Base-by-base conservation (phyloP, 2,888 invertebrate genomes). In the Shargacucullia verbasci region DNA sequence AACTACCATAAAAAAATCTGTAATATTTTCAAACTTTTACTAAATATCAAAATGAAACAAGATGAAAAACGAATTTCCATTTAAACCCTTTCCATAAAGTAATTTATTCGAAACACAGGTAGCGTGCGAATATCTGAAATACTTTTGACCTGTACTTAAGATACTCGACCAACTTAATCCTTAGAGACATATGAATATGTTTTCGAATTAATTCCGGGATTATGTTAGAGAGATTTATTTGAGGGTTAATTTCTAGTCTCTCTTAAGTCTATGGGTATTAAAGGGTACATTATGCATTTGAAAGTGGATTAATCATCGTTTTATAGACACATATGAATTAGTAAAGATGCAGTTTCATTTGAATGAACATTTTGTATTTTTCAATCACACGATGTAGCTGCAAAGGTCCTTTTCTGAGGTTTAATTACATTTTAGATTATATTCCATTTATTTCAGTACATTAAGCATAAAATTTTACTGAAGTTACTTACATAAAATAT, bases 191-290 rank as follows among this genome's bases (percentile, higher is more conserved):
- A 75, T 69, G 76, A 76, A 76, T 71, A 73, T 73, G 74, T 65
- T 76, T 64, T 59, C 56, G 64, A 76, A 76, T 76, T 76, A 76
- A 76, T 76, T 71, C 64, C 35, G 41, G 73, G 73, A 74, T 74
- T 70, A 70, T 52, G 44, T 56, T 45, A 29, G 59, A 61, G 63
- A 70, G 72, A 75, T 73, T 75, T 69, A 73, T 75, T 56, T 54
- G 53, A 55, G 54, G 60, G 75, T 70, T 66, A 50, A 60, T 53
- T 62, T 38, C 35, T 58, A 58, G 60, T 57, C 60, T 65, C 37
- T 4, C 8, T 54, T 47, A 48, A 60, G 56, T 55, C 50, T 37
- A 7, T 9, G 15, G 34, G 53, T 59, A 29, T 33, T 20, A 38
- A 47, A 44, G 53, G 14, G 59, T 54, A 9, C 29, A 35, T 41